Base-by-base conservation (phyloP, 2,797 vertebrate species). In the Salmo trutta region DNA sequence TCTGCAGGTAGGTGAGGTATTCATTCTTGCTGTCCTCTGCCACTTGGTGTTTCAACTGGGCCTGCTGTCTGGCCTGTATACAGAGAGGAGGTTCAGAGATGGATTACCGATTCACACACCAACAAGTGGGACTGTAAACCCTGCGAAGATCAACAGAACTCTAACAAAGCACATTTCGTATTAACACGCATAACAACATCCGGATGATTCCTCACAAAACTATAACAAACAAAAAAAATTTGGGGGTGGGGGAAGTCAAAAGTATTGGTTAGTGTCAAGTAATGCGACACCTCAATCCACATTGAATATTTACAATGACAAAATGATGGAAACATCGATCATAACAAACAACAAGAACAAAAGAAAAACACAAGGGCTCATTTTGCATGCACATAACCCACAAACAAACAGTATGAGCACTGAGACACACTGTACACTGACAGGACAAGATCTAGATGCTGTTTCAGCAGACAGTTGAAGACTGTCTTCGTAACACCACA, bases 1-100 rank as follows among this genome's bases (percentile, higher is more conserved):
- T 97, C 89, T 96, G 96, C 33, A 98, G 91, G 80, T 86, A 93
- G 5, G 94, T 93, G 8, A 95, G 93, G 68, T 98, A 99, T 53
- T 99, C 97, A 0, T 93, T 95, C 86, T 96, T 97, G 90, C 97
- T 97, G 82, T 98, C 97, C 79, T 97, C 96, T 1, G 97, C 96
- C 90, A 97, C 95, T 79, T 98, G 96, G 85, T 97, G 96, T 75
- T 97, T 95, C 64, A 95, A 91, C 76, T 98, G 97, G 71, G 97
- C 96, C 21, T 96, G 95, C 73, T 98, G 97, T 21, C 97, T 95
- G 0, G 96, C 97, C 97, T 99, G 85, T n/a, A 75, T 66, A 81
- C 73, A 54, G 77, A 81, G 65, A 72, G 56, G 70, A 76, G 71
- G 64, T 29, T 5, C 78, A 74, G 79, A 71, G 7, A 65, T 17